phyloP scores from a whole-genome alignment of 2,797 vertebrate genomes.

The Anguilla marmorata region DNA sequence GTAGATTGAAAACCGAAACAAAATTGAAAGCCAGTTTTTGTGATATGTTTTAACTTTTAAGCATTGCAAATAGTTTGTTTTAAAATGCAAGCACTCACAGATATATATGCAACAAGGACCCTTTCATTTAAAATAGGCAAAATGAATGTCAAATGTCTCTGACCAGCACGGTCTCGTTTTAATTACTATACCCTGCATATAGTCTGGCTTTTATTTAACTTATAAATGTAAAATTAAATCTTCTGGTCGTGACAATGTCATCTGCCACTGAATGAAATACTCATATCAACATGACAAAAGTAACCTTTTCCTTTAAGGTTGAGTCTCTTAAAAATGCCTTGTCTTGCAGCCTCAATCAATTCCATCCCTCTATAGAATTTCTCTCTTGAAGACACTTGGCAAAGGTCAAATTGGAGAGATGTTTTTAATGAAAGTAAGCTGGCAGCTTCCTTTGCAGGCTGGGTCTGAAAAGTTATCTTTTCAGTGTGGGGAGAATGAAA shows the following conservation, averaged over 20 bases:
- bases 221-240: slow-evolving; percentile 53
- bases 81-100: not conserved
- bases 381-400: slow-evolving; percentile 59
- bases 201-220: slow-evolving; percentile 60
- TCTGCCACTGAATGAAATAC: slow-evolving; percentile 42
- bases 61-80: not conserved
- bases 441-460: slow-evolving; percentile 51
- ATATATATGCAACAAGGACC: not conserved
- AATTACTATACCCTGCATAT: slow-evolving; percentile 63
- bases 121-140: slow-evolving; percentile 60
- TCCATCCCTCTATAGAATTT: slow-evolving; percentile 47
- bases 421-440: slow-evolving; percentile 51
- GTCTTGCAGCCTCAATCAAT: slow-evolving; percentile 36
- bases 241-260: slow-evolving; percentile 48
- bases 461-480: slow-evolving; percentile 54
- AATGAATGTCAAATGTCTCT: slow-evolving; percentile 51
- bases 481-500: slow-evolving; percentile 49
- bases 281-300: slow-evolving; percentile 53
- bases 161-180: slow-evolving; percentile 58
- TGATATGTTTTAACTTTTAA: not conserved
- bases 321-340: slow-evolving; percentile 15
- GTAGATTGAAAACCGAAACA: not conserved
- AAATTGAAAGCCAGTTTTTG: not conserved
- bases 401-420: slow-evolving; percentile 61
- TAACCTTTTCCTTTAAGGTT: slow-evolving; percentile 45